These are phyloP conservation scores for Poecile atricapillus DNA, from an alignment of 2,113 vertebrate genomes.

Conservation along the genomic window DNA sequence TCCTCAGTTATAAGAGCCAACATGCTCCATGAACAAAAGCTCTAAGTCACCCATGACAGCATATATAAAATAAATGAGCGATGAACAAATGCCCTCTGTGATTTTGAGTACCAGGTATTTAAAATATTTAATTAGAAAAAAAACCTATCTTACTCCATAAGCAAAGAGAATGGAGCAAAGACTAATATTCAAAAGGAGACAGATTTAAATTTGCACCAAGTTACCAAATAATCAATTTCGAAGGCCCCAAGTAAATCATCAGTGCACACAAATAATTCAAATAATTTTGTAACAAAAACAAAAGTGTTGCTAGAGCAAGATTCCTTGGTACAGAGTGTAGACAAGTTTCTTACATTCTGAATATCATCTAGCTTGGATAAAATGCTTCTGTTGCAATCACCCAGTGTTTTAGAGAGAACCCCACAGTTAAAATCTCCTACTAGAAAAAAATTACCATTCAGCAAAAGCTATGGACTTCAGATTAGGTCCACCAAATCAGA, in stretches of 20 bases:
- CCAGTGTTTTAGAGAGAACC: background rate
- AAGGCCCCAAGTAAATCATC: background rate
- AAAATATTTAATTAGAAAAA: slow-evolving; percentile 20
- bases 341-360: background rate
- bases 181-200: background rate
- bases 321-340: background rate
- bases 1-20: background rate
- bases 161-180: background rate
- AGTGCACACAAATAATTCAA: background rate
- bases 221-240: background rate
- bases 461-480: background rate
- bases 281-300: background rate
- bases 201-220: background rate
- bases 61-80: slow-evolving; percentile 52
- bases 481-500: background rate
- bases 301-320: background rate
- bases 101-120: background rate
- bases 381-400: background rate
- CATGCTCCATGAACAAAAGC: background rate
- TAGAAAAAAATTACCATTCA: background rate
- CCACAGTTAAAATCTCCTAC: background rate
- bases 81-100: slow-evolving; percentile 11
- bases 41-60: slow-evolving; percentile 11
- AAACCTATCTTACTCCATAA: background rate
- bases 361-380: background rate